Base-by-base conservation (phyloP, 2,888 invertebrate species). In the Trilocha varians region DNA sequence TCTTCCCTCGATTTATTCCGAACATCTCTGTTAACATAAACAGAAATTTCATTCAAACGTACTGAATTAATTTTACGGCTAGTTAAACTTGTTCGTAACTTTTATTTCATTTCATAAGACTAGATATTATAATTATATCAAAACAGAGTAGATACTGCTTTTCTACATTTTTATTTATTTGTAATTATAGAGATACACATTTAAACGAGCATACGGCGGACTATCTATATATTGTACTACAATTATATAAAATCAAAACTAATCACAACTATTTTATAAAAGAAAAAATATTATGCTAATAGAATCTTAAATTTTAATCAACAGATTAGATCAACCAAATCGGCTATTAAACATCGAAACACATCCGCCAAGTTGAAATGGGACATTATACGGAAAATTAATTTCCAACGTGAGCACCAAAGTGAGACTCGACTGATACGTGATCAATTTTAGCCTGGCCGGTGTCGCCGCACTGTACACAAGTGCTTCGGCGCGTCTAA, bases 371-470 rank as follows among this genome's bases (percentile, higher is more conserved):
- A 40, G 16, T 18, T 16, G n/a, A 41, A 36, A 41, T 32, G 45
- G 50, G 53, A 47, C 47, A 46, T 52, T 56, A 48, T 49, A 57
- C 49, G 53, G 59, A 48, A 55, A 61, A 59, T 62, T 61, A 65
- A 64, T 62, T 58, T 60, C 51, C 45, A 58, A 51, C 51, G 54
- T 50, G n/a, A n/a, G 49, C 53, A 52, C 50, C 51, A 48, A 52
- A 50, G 58, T 59, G 45, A 55, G 55, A 56, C 49, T 48, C 52
- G 50, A 56, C 60, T 57, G 62, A 58, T 62, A 66, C 66, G 69
- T 66, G 65, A 63, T 65, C 62, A 59, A 64, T 67, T 65, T 57
- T 50, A 57, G 49, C 39, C 47, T 48, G 46, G 34, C 33, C 36
- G 33, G 17, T 15, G 18, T 37, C 41, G 15, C 17, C 36, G 36